Base-by-base conservation (phyloP, 2,888 invertebrate species). In the Xylophagus ater region DNA sequence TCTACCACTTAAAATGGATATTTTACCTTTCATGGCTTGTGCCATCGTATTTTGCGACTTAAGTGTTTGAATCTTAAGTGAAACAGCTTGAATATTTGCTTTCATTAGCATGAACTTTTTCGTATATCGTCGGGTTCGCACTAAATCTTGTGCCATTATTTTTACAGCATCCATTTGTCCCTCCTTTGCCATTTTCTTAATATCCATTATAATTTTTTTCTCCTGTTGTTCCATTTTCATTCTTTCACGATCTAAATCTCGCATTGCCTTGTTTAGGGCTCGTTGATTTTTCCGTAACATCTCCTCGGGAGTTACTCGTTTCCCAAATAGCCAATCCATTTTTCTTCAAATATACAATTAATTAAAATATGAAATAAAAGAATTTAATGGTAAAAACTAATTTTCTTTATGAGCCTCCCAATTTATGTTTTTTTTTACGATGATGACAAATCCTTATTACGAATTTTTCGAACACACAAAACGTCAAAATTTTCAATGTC, bases 111-210 rank as follows among this genome's bases (percentile, higher is more conserved):
- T 97, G 62, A 98, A 98, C 66, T 98, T 98, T 64, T 97, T 96
- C 35, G 85, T 83, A 57, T 97, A 96, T 34, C 83, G 77, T 44
- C 98, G 73, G 2, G 98, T 98, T 49, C 98, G 74, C 5, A 98
- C 98, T 49, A 98, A 70, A 68, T 98, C 98, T 62, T 93, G 93
- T 0, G 98, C 98, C 97, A 98, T 97, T 51, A 98, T 96, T 72
- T 94, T 97, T 0, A 98, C 98, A 10, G 98, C 93, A 69, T 98
- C 97, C 93, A 98, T 98, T 71, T 98, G 98, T 10, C 94, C 94
- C 57, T 93, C 90, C 60, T 98, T 98, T 1, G 98, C 98, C 67
- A 97, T 80, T 68, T 96, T 97, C 63, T 98, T 98, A 47, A 98
- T 98, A 59, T 98, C 98, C 1, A 78, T 78, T 45, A 98, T 98